Evolutionary conservation across 1,140 invertebrate species (phyloP), one percentile per base, ranked within the genome.

Genomic region (Drusus annulatus): DNA sequence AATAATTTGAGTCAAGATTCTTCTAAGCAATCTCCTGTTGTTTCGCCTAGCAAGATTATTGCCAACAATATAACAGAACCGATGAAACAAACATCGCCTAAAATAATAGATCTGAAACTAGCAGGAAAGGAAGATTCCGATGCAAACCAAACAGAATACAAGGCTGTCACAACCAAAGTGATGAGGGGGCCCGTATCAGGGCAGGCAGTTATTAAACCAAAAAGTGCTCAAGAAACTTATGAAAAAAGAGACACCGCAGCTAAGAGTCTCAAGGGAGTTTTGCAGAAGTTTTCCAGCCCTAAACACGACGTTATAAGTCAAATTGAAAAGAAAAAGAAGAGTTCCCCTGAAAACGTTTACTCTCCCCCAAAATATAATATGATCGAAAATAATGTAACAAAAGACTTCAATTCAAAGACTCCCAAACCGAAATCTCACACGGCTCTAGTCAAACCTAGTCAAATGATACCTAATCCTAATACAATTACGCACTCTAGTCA

Each of bases 161-260:
- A 88, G 23, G 92, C 92, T 4, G 91, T 92, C 77, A 45, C 36
- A 10, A 91, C 91, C 75, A 91, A 90, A 80, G 92, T 94, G 6
- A 93, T 94, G 93, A 88, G 90, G 16, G 93, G 91, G 3, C 93
- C 93, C 0, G 89, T 92, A 28, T 89, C 90, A 50, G 93, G 93
- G 81, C 89, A 91, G 54, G 93, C 93, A 4, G 91, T 90, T 31
- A 91, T 91, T 62, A 90, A 88, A 25, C 82, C 87, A 0, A 88
- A 89, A 58, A 86, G 90, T 68, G 90, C 88, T 45, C 89, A 91
- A 73, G 89, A 90, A 75, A 87, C 86, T 51, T 88, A 88, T 23
- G 88, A 89, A 87, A 87, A 82, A 71, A 84, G 87, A 80, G 85
- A 88, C 58, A 87, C 86, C 23, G 89, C 90, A 79, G 90, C 90